These are phyloP conservation scores for Oscheius sp. DNA, from an alignment of 2,888 invertebrate genomes.

Conservation along the genomic window DNA sequence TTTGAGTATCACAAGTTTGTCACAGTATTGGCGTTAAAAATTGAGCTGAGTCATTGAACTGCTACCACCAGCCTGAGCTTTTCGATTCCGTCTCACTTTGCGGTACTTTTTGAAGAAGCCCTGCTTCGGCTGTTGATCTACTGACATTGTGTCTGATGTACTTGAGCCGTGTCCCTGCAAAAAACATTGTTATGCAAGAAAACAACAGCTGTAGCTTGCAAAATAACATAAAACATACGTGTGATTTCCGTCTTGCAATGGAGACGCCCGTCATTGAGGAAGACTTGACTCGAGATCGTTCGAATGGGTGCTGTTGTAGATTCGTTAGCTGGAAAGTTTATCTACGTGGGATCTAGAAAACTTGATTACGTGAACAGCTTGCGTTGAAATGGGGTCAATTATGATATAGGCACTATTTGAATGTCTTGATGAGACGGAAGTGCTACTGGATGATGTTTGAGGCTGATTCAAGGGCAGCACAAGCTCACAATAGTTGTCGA, in stretches of 20 bases:
- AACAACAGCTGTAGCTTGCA: not conserved
- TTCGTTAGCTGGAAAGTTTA: not conserved
- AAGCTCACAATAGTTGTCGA: conserved; percentile 33
- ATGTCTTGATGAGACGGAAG: conserved; percentile 20
- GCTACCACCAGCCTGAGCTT: conserved; percentile 1
- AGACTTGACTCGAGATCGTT: conserved; percentile 17
- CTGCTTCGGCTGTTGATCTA: conserved; percentile 21
- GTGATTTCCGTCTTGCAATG: conserved; percentile 4
- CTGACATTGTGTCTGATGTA: conserved; percentile 29
- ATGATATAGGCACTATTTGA: conserved; percentile 14
- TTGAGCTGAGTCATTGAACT: conserved; percentile 29
- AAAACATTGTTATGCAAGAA: not conserved
- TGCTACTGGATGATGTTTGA: conserved; percentile 21
- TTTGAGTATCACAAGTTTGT: no score
- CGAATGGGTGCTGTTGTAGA: not conserved
- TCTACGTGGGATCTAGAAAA: not conserved
- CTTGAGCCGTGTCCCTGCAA: conserved; percentile 38
- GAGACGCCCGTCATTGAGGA: conserved; percentile 32
- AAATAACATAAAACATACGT: not conserved
- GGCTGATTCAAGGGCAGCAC: conserved; percentile 15
- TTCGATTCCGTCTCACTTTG: conserved; percentile 23
- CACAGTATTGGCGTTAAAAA: conserved; percentile 1
- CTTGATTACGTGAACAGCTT: conserved; percentile 23
- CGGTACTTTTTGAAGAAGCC: conserved; percentile 36
- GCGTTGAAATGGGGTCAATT: conserved; percentile 32